Conservation (phyloP, 1,140 invertebrate genomes). For the Brachionus paranguensis region DNA sequence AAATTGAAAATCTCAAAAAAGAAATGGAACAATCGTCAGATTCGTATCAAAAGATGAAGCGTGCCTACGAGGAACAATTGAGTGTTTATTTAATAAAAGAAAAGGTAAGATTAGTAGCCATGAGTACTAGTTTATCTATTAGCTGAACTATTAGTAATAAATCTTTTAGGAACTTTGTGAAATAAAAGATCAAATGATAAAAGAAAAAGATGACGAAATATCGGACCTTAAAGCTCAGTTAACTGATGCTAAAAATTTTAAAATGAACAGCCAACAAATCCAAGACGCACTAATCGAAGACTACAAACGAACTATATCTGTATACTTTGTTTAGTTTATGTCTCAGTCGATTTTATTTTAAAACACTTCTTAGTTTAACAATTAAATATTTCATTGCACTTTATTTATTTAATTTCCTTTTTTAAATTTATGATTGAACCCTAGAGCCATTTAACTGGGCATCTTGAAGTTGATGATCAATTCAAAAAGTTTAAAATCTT, state of each 20-base stretch:
- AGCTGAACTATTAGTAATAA: slow-evolving; percentile 10
- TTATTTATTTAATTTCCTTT: too few species aligned
- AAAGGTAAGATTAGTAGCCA: background rate
- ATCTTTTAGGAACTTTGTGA: slow-evolving; percentile 12
- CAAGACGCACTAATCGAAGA: slow-evolving; percentile 34
- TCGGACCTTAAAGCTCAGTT: slow-evolving; percentile 8
- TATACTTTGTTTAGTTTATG: background rate
- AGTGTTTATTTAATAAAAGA: slow-evolving; percentile 9
- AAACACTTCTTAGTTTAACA: background rate
- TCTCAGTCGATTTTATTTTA: background rate
- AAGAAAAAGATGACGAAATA: slow-evolving; percentile 35
- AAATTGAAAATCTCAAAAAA: slow-evolving; percentile 31
- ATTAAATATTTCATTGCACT: too few species aligned
- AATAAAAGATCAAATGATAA: background rate
- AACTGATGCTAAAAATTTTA: background rate
- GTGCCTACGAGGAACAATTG: slow-evolving; percentile 20
- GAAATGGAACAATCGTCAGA: slow-evolving; percentile 15
- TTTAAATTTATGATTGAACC: too few species aligned
- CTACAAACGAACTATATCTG: slow-evolving; percentile 19
- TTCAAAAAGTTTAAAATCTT: too few species aligned
- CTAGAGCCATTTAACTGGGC: too few species aligned
- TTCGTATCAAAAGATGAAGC: slow-evolving; percentile 30
- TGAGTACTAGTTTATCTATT: background rate
- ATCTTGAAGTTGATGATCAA: too few species aligned
- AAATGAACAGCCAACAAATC: slow-evolving; percentile 9